A percentile compares a stretch with the other conserved stretches of the same genome.
These are phyloP conservation scores for Pelvicachromis taeniatus DNA, from an alignment of 2,113 vertebrate genomes.

Conservation along the genomic window DNA sequence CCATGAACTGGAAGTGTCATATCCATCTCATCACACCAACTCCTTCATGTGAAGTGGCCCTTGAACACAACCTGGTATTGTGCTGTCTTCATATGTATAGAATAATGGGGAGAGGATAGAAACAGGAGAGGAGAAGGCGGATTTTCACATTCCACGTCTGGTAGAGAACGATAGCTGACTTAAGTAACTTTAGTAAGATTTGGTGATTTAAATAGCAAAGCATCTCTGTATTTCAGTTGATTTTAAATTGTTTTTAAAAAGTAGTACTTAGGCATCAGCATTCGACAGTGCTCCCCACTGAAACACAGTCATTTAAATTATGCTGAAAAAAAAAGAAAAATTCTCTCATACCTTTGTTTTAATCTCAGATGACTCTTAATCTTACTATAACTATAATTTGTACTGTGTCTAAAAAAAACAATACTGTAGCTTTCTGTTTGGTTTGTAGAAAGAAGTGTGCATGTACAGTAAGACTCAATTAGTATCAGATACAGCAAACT, in stretches of 20 bases:
- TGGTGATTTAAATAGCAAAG: background rate
- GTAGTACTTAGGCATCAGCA: background rate
- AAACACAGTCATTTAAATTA: background rate
- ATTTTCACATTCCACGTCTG: background rate
- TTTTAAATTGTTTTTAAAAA: background rate
- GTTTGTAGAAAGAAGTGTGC: background rate
- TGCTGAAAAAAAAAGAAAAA: background rate
- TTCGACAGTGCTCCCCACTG: background rate
- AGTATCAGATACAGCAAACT: background rate
- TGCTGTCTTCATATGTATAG: background rate
- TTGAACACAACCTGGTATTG: background rate
- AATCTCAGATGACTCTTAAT: background rate
- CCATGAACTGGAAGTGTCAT: background rate
- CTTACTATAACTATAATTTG: background rate
- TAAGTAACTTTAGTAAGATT: background rate
- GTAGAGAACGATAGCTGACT: background rate
- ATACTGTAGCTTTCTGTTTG: background rate
- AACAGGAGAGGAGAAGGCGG: background rate
- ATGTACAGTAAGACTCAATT: background rate
- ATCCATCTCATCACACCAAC: conserved; percentile 26
- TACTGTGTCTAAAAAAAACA: background rate
- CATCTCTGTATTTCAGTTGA: too few relatives aligned
- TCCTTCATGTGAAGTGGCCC: background rate
- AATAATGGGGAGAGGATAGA: background rate
- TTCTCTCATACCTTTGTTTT: background rate